Evolutionary conservation across 2,797 vertebrate genomes (phyloP), one percentile per base, ranked within the genome.

Genomic region (Cossypha heuglini): DNA sequence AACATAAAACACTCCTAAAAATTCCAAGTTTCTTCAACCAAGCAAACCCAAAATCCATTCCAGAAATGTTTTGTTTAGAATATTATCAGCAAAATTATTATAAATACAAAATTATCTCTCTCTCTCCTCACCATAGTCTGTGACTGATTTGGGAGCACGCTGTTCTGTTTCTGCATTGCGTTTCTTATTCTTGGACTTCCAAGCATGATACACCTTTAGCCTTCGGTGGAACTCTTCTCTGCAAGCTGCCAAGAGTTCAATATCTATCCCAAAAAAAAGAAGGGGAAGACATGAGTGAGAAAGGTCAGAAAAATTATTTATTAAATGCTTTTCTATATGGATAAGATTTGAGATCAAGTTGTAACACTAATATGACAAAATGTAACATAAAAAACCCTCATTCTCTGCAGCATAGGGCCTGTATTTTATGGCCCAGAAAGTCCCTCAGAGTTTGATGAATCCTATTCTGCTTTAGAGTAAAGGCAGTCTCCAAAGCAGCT

Each of bases 111-210:
- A 22, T 16, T 29, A 1, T 75, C 54, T 66, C 49, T 92, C 82
- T 69, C 58, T 66, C 46, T 92, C 82, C 98, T 98, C 97, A 99
- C 99, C 99, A 74, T 99, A 99, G 94, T 99, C 99, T 6, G 98
- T 99, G 96, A 99, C 97, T 17, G 99, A 99, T 96, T 99, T 99
- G 7, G 99, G 99, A 94, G 99, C 99, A 88, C 99, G 98, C 67
- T 99, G 99, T 71, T 99, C 99, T 14, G 98, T 93, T 51, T 99
- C 99, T 31, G 99, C 97, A 35, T 98, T 99, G 59, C 98, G 98
- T 86, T 99, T 99, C 98, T 99, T 99, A 93, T 99, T 99, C 98
- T 99, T 99, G 96, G 99, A 99, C 96, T 99, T 99, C 99, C 99
- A 99, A 6, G 99, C 98, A 75, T 99, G 99, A 88, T 99, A 99